A percentile compares a stretch with the other conserved stretches of the same genome.
Evolutionary conservation across 2,888 invertebrate genomes (phyloP).

Genomic region (Agriopis aurantiaria): DNA sequence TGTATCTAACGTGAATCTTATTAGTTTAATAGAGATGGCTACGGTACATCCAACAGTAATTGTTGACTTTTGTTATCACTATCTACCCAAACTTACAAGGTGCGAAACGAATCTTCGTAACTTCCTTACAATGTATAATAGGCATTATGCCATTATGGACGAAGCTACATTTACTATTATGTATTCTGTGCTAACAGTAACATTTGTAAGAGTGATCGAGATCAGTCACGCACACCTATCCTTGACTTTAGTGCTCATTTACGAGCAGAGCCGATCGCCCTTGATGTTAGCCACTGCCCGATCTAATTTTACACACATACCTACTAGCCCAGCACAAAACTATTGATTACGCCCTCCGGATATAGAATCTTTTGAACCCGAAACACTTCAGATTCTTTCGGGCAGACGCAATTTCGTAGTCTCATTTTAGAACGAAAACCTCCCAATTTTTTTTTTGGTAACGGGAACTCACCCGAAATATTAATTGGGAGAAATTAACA

Average conservation of each 20-base stretch:
- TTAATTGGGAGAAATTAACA: conserved; percentile 76
- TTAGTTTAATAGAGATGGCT: too few relatives aligned
- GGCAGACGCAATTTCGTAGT: conserved; percentile 15
- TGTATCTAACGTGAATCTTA: too few relatives aligned
- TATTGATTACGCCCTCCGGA: conserved; percentile 64
- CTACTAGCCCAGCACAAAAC: conserved; percentile 49
- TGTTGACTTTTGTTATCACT: conserved; percentile 15
- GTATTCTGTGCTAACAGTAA: conserved; percentile 46
- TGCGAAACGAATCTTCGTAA: conserved; percentile 19
- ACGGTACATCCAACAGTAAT: not conserved
- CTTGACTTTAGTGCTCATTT: conserved; percentile 51
- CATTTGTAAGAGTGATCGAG: conserved; percentile 54
- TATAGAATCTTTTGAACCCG: conserved; percentile 57
- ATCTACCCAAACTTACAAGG: conserved; percentile 17
- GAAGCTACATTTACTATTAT: not conserved
- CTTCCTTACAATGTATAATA: conserved; percentile 26
- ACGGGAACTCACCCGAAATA: conserved; percentile 64
- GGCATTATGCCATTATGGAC: conserved; percentile 2
- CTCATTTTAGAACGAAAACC: conserved; percentile 3
- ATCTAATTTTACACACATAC: conserved; percentile 51
- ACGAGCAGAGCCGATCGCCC: conserved; percentile 52
- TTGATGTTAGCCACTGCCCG: conserved; percentile 49
- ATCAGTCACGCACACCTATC: conserved; percentile 63
- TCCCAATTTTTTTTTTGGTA: conserved; percentile 43
- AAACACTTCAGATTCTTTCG: conserved; percentile 51